Base-by-base conservation (phyloP, 2,888 invertebrate species). In the Thyatira batis region DNA sequence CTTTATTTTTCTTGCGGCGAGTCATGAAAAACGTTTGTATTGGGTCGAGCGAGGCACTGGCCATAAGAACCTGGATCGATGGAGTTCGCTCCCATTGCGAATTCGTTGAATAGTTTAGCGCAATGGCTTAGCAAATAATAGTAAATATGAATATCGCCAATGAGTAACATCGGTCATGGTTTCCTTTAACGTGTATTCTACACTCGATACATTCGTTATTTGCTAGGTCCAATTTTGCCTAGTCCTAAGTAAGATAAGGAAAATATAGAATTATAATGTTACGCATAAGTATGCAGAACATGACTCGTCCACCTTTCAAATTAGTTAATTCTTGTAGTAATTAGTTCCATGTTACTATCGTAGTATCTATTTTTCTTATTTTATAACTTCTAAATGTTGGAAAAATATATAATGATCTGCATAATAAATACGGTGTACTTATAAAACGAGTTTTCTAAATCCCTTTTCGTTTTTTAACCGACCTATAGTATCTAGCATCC, bases 1-100 rank as follows among this genome's bases (percentile, higher is more conserved):
- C 50, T 54, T 57, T 25, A 59, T 61, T 63, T 58, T 53, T 59
- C 69, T 70, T 71, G 63, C 54, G 62, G 59, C 67, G 66, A 61
- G 63, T 68, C 56, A 44, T 49, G 27, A 10, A 20, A 28, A 20
- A 9, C 27, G 9, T 25, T 13, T 45, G 25, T 27, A 17, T 13
- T 27, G 20, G 11, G 6, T 39, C 2, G 0, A 39, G 17, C 17
- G 17, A 11, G n/a, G 39, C 39, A 39, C 1, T 39, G n/a, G 39
- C 33, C 4, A 4, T 33, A 13, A n/a, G 3, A 3, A 13, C 17
- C 39, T 39, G 8, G 39, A 39, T 13, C 17, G 17, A 39, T 8
- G 33, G 0, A 3, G 17, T 39, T 17, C 8, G 39, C 39, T 2
- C 17, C 39, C 17, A 39, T 39, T 39, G 39, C 17, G 39, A 39